phyloP scores from a whole-genome alignment of 2,113 vertebrate species.

The Bos taurus region ARS-UCD2.0 NC_037348.1:43997501-43998000 shows the following conservation, averaged over 20 bases:
- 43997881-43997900: neutral
- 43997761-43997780: neutral
- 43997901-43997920: neutral
- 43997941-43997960: neutral
- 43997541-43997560: conserved; percentile 44
- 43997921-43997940: too few species aligned
- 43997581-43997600: neutral
- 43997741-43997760: neutral
- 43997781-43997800: neutral
- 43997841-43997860: neutral
- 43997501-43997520: conserved; percentile 46
- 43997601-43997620: conserved; percentile 11
- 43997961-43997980: neutral
- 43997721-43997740: neutral
- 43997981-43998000: neutral
- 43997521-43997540: neutral
- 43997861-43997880: neutral
- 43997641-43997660: neutral
- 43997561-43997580: conserved; percentile 1
- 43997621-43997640: conserved; percentile 16
- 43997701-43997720: neutral
- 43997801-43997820: neutral
- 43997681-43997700: neutral
- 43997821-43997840: conserved; percentile 21
- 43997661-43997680: neutral